These are phyloP conservation scores for Perithous albicinctus DNA, from an alignment of 2,888 invertebrate genomes.

Conservation along the genomic window DNA sequence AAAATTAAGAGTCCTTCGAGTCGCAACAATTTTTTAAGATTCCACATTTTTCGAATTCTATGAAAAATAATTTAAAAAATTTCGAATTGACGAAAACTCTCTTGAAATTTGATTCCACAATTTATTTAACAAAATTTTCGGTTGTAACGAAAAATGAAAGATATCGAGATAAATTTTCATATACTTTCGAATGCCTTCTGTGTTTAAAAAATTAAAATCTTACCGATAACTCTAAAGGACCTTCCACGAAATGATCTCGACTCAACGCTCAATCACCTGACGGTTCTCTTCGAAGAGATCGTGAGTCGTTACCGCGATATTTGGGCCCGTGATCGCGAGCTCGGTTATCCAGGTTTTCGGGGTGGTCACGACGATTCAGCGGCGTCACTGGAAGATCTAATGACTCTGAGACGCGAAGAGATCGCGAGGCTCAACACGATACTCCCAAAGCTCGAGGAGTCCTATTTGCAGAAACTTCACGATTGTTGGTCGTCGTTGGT, in stretches of 20 bases:
- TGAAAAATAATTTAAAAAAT: too few relatives aligned
- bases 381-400: conserved; percentile 69
- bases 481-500: conserved; percentile 69
- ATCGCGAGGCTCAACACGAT: conserved; percentile 75
- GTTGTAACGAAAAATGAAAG: too few relatives aligned
- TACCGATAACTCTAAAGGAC: conserved; percentile 2
- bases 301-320: conserved; percentile 78
- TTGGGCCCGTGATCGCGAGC: conserved; percentile 80
- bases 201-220: not conserved
- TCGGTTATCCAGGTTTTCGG: conserved; percentile 76
- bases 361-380: conserved; percentile 70
- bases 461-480: conserved; percentile 72
- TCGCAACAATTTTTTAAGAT: too few relatives aligned
- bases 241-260: conserved; percentile 64
- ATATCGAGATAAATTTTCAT: not conserved
- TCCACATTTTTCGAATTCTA: too few relatives aligned
- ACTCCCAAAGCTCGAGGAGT: conserved; percentile 75
- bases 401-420: conserved; percentile 71
- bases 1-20: too few relatives aligned
- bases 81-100: too few relatives aligned
- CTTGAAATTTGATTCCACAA: too few relatives aligned
- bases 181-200: not conserved
- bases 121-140: too few relatives aligned
- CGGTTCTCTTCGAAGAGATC: conserved; percentile 77
- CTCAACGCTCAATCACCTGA: conserved; percentile 69